A percentile compares a stretch with the other conserved stretches of the same genome.
Evolutionary conservation across 2,797 vertebrate species (phyloP).

Genomic region (Syndactyla subalaris): DNA sequence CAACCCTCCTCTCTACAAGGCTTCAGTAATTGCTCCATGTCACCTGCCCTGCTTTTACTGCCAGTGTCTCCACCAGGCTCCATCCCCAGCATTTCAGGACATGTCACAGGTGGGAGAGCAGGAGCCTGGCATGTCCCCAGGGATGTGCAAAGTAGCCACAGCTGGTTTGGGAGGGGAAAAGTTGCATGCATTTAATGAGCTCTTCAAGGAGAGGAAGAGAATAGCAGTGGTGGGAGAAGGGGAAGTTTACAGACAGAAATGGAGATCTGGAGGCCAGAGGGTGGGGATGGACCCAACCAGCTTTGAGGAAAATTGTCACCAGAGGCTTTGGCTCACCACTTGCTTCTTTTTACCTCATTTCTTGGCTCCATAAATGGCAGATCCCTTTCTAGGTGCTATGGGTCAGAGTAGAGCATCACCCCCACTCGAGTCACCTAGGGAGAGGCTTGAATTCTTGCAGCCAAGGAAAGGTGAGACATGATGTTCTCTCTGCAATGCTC

Average conservation of each 20-base stretch:
- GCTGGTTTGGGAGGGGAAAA: neutral
- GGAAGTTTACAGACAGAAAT: neutral
- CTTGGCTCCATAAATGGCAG: neutral
- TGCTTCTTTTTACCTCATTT: neutral
- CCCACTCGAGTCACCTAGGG: neutral
- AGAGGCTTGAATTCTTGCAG: neutral
- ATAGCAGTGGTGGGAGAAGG: neutral
- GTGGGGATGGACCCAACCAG: neutral
- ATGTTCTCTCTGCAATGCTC: neutral
- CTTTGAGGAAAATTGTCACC: neutral
- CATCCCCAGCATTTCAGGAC: fast-evolving
- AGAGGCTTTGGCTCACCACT: neutral
- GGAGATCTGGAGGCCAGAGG: neutral
- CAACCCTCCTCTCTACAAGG: neutral
- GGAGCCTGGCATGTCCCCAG: neutral
- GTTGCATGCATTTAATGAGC: neutral
- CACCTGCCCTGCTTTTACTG: neutral
- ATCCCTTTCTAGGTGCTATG: neutral
- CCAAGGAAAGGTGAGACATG: neutral
- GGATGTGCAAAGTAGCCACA: neutral
- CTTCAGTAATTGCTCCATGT: neutral
- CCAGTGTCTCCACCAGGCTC: neutral
- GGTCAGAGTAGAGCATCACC: neutral
- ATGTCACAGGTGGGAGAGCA: neutral
- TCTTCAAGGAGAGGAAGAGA: neutral